Evolutionary conservation across 2,888 invertebrate genomes (phyloP).

Genomic region (Plebejus argus): DNA sequence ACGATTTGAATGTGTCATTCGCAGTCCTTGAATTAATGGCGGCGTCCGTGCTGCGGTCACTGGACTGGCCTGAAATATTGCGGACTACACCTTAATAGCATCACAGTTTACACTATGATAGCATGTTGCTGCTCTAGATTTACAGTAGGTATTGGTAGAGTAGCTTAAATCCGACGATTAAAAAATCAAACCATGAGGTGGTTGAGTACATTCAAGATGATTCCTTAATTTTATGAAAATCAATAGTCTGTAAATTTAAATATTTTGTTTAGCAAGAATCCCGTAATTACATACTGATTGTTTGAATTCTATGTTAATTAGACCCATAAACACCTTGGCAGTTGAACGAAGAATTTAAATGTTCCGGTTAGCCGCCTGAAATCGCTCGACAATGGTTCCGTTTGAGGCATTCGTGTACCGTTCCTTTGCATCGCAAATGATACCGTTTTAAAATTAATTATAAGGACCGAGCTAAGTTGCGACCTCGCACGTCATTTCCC

Average conservation of each 20-base stretch:
- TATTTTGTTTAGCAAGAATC: background rate
- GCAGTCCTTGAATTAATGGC: slow-evolving; percentile 20
- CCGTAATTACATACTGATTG: background rate
- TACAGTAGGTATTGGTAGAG: background rate
- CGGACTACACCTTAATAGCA: slow-evolving; percentile 7
- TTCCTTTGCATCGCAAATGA: slow-evolving; percentile 41
- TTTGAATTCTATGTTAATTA: background rate
- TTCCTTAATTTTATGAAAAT: background rate
- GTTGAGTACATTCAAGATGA: background rate
- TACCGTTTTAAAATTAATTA: slow-evolving; percentile 71
- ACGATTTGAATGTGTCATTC: slow-evolving; percentile 28
- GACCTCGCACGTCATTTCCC: slow-evolving; percentile 46
- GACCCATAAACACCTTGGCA: background rate
- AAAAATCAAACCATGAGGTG: background rate
- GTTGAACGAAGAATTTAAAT: background rate
- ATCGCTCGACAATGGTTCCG: slow-evolving; percentile 17
- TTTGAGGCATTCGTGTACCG: slow-evolving; percentile 13
- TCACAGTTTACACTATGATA: no score
- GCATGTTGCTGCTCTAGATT: background rate
- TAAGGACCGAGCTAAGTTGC: slow-evolving; percentile 59
- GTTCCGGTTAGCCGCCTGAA: slow-evolving; percentile 17
- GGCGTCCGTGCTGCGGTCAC: slow-evolving; percentile 15
- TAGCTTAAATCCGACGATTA: background rate
- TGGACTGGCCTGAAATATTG: slow-evolving; percentile 21
- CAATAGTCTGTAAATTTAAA: background rate